Percentiles rank a stretch among this genome's conserved stretches.
Evolutionary conservation across 2,113 vertebrate genomes (phyloP).

Genomic region (Lasiurus cinereus): DNA sequence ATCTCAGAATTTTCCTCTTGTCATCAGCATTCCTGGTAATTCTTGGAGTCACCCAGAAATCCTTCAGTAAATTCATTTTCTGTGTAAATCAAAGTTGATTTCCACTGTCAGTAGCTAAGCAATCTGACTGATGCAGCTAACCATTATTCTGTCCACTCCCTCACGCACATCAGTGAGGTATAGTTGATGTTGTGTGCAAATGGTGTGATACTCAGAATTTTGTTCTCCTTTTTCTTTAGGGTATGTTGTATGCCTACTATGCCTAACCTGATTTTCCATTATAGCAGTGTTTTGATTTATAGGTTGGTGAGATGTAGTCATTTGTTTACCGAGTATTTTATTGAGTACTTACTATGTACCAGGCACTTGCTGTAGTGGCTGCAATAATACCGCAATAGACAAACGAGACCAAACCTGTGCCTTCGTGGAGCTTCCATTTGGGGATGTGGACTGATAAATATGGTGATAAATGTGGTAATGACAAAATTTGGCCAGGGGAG

Average conservation of each 20-base stretch:
- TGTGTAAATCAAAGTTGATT: not conserved
- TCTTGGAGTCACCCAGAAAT: not conserved
- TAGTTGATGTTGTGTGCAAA: not conserved
- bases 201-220: not conserved
- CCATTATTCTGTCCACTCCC: not conserved
- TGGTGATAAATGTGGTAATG: not conserved
- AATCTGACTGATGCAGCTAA: not conserved
- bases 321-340: not conserved
- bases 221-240: not conserved
- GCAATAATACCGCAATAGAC: not conserved
- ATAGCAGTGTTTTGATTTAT: not conserved
- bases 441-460: not conserved
- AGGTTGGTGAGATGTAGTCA: not conserved
- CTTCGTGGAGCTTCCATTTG: not conserved
- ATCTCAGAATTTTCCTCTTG: not conserved
- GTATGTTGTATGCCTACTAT: not conserved
- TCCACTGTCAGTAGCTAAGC: not conserved
- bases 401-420: not conserved
- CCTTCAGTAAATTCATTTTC: not conserved
- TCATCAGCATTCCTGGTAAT: not conserved
- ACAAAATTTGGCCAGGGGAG: not conserved
- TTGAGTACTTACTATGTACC: no score
- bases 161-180: not conserved
- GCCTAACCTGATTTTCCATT: not conserved
- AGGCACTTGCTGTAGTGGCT: not conserved